Base-by-base conservation (phyloP, 2,113 vertebrate species). In the Hemicordylus capensis region DNA sequence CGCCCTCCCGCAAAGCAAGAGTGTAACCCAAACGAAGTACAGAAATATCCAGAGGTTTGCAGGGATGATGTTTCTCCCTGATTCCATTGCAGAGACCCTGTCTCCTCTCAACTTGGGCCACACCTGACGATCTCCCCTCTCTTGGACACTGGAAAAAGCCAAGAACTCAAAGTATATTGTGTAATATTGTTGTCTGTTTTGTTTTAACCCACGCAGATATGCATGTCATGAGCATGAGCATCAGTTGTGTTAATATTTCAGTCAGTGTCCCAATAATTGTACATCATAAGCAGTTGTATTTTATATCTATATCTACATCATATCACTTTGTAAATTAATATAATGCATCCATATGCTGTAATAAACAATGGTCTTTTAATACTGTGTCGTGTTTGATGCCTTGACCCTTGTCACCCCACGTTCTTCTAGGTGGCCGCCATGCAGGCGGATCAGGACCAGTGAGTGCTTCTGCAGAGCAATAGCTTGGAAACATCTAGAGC, bases 301-400 rank as follows among this genome's bases (percentile, higher is more conserved):
- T 96, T 96, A 96, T 97, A 97, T 96, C 95, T 84, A 42, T 73
- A 72, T 85, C 59, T 28, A 70, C 79, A 79, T 73, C 84, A 51
- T 96, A 94, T 95, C 94, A 94, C 96, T 95, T 94, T 97, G 95
- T 97, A 97, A 97, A 97, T 97, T 97, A 97, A 97, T 97, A 97
- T 96, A 97, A 96, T 94, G 91, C 94, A 93, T 95, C 95, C 34
- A 94, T 96, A 96, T 92, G 90, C 93, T 95, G 95, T 97, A 96
- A 96, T 97, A 97, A 97, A 97, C 92, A 76, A 88, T 96, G 51
- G 95, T 96, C 95, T 96, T 97, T 97, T 96, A 97, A 95, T 96
- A 94, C 93, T 93, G 89, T 91, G 92, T 46, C 39, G 4, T 46
- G 34, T 17, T 34, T 94, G 22, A 22, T 51, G 42, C 42, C 22